Percentiles rank a stretch among this genome's conserved stretches.
These are phyloP conservation scores for Clarias platycephalus DNA, from an alignment of 2,797 vertebrate species.

Conservation along the genomic window DNA sequence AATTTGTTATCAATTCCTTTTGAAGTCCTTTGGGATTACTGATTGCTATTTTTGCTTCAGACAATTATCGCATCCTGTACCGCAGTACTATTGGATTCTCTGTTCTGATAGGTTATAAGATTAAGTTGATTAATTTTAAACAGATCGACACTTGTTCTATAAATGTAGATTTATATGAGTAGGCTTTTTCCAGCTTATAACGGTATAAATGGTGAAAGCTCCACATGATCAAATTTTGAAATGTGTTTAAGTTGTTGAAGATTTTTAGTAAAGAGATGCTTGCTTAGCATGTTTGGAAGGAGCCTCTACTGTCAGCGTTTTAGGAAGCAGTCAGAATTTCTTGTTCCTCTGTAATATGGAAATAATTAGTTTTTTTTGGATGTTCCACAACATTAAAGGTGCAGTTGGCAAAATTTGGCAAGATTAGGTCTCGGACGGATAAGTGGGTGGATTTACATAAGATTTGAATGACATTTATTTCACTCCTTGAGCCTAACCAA, in stretches of 20 bases:
- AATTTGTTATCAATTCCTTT: slow-evolving; percentile 46
- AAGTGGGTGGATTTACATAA: slow-evolving; percentile 8
- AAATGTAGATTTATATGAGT: neutral
- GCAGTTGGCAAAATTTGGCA: neutral
- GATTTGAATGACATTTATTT: slow-evolving; percentile 9
- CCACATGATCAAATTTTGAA: neutral
- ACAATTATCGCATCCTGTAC: neutral
- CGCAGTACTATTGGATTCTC: neutral
- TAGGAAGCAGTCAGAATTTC: neutral
- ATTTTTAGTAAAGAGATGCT: neutral
- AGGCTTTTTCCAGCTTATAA: neutral
- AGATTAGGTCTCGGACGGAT: neutral
- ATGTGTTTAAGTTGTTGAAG: neutral
- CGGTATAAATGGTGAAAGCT: neutral
- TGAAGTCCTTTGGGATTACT: neutral
- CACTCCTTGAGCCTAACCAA: neutral
- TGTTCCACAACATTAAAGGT: slow-evolving; percentile 13
- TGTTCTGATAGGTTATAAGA: neutral
- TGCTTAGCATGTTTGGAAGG: no score
- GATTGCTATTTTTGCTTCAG: neutral
- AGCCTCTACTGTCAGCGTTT: neutral
- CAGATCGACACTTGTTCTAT: neutral
- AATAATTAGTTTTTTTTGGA: neutral
- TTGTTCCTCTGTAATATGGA: neutral
- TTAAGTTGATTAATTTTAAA: neutral